Evolutionary conservation across 2,113 vertebrate genomes (phyloP).

Genomic region (Thalassoma bifasciatum): DNA sequence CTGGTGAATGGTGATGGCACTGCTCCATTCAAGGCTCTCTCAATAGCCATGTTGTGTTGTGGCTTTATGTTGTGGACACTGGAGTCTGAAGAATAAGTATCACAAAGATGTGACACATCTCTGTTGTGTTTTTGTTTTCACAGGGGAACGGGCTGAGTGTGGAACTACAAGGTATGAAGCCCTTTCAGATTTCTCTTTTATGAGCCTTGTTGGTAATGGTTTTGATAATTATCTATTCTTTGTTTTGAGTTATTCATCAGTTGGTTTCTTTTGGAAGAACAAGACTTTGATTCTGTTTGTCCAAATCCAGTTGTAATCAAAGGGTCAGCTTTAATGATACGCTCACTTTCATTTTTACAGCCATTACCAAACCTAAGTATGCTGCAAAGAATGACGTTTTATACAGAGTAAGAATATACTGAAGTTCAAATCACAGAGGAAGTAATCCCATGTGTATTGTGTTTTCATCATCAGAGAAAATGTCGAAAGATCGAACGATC

Average conservation of each 20-base stretch:
- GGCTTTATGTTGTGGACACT: slow-evolving; percentile 48
- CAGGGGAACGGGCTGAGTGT: slow-evolving; percentile 96
- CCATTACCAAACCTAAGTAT: too few relatives aligned
- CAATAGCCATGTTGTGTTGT: slow-evolving; percentile 68
- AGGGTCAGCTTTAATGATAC: slow-evolving; percentile 29
- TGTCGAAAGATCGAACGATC: too few relatives aligned
- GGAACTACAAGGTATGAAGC: slow-evolving; percentile 96
- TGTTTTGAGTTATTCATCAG: slow-evolving; percentile 4
- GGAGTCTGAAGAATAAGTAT: slow-evolving; percentile 46
- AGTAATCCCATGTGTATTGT: background rate
- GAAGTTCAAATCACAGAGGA: background rate
- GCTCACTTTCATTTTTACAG: background rate
- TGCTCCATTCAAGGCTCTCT: slow-evolving; percentile 71
- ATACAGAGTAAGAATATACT: too few relatives aligned
- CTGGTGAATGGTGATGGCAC: slow-evolving; percentile 55
- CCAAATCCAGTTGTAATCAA: slow-evolving; percentile 33
- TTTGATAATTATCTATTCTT: background rate
- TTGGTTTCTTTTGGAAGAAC: background rate
- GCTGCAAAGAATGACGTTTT: too few relatives aligned
- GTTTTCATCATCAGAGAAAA: background rate
- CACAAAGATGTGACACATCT: slow-evolving; percentile 57
- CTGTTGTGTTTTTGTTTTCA: slow-evolving; percentile 52
- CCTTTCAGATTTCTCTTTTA: slow-evolving; percentile 27
- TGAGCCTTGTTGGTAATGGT: background rate
- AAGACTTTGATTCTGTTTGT: background rate